Percentiles rank a stretch among this genome's conserved stretches.
Evolutionary conservation across 2,113 vertebrate species (phyloP).

Genomic region (Corvus moneduloides): DNA sequence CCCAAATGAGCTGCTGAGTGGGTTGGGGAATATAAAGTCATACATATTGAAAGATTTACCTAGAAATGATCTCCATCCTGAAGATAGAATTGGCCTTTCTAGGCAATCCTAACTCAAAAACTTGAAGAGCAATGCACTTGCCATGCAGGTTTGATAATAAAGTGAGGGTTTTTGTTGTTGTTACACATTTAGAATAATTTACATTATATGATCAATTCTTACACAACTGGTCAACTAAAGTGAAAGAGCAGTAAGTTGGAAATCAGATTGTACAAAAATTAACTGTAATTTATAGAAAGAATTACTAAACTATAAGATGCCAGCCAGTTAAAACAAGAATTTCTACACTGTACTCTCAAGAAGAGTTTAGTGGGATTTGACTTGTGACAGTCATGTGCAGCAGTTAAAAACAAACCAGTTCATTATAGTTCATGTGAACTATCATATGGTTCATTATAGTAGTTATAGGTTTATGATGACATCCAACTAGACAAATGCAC

Average conservation of each 20-base stretch:
- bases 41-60: background rate
- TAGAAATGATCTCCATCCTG: background rate
- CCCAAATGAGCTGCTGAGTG: background rate
- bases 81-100: background rate
- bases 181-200: background rate
- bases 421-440: background rate
- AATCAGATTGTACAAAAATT: background rate
- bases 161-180: background rate
- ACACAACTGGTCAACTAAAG: background rate
- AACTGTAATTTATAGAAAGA: background rate
- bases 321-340: background rate
- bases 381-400: background rate
- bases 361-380: background rate
- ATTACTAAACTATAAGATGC: background rate
- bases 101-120: background rate
- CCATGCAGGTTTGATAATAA: background rate
- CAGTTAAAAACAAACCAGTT: background rate
- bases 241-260: background rate
- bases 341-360: background rate
- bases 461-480: background rate
- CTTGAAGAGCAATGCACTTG: background rate
- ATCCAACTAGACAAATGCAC: background rate
- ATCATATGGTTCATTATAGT: background rate
- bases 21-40: background rate
- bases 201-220: background rate